Percentiles rank a stretch among this genome's conserved stretches.
These are phyloP conservation scores for Lasioglossum baleicum DNA, from an alignment of 1,140 invertebrate genomes.

Conservation along the genomic window DNA sequence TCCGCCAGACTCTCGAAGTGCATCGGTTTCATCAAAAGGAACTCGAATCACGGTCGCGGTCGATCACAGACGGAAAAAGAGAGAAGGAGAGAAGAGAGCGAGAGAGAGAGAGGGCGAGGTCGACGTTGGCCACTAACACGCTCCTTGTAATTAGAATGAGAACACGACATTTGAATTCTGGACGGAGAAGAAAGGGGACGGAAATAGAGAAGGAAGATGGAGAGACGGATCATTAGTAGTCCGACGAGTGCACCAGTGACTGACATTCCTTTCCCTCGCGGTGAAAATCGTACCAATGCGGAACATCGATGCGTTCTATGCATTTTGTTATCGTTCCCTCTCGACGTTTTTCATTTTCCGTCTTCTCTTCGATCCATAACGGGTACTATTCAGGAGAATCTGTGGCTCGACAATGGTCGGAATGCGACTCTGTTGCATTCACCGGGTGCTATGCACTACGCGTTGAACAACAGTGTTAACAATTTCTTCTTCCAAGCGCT, in stretches of 20 bases:
- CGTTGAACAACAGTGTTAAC: no score
- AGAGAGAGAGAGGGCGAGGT: neutral
- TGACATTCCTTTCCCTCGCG: constrained; percentile 52
- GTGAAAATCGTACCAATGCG: constrained; percentile 36
- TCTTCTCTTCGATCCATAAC: neutral
- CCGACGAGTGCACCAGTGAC: constrained; percentile 50
- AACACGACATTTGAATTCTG: constrained; percentile 52
- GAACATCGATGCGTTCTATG: constrained; percentile 10
- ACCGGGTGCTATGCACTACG: no score
- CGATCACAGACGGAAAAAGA: neutral
- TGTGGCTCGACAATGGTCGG: no score
- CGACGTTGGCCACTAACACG: constrained; percentile 35
- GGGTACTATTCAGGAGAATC: no score
- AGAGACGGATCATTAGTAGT: constrained; percentile 56
- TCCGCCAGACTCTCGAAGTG: no score
- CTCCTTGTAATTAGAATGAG: constrained; percentile 56
- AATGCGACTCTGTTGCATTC: no score
- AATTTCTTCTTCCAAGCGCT: no score
- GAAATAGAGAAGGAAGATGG: neutral
- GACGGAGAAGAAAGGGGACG: constrained; percentile 22
- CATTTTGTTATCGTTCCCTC: neutral
- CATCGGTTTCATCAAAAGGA: constrained; percentile 50
- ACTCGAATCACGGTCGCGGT: constrained; percentile 18
- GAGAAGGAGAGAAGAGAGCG: no score
- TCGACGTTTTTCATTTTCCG: neutral